phyloP scores from a whole-genome alignment of 1,140 invertebrate species.

The Brachionus paranguensis region DNA sequence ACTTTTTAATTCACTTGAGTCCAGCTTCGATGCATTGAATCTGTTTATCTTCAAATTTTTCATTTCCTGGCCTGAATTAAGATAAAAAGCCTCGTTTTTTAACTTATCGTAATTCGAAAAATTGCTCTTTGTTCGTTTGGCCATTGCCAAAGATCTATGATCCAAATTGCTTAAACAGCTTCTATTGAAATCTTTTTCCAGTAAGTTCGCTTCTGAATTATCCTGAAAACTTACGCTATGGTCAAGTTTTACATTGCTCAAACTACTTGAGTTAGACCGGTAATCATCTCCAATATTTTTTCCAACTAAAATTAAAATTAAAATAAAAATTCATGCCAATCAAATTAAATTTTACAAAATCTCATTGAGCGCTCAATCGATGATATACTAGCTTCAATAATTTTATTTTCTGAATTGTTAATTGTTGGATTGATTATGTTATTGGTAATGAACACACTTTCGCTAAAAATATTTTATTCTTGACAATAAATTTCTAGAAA shows the following conservation, averaged over 20 bases:
- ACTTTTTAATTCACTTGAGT: background rate
- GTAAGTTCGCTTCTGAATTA: background rate
- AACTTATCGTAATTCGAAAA: background rate
- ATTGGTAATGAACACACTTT: slow-evolving; percentile 6
- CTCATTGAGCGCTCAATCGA: background rate
- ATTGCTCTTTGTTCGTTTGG: background rate
- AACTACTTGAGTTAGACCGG: background rate
- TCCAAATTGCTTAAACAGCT: background rate
- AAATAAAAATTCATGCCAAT: background rate
- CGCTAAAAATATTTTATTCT: background rate
- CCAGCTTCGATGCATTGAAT: background rate
- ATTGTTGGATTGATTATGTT: slow-evolving; percentile 11
- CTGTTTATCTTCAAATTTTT: slow-evolving; percentile 21
- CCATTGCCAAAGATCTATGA: background rate
- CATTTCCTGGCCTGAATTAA: background rate
- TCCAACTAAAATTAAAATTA: background rate
- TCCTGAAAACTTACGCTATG: background rate
- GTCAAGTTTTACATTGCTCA: background rate
- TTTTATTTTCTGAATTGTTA: background rate
- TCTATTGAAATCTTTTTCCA: background rate
- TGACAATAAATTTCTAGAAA: background rate
- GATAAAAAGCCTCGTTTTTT: background rate
- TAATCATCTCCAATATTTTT: background rate
- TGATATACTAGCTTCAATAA: slow-evolving; percentile 14
- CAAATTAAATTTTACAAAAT: background rate